These are phyloP conservation scores for Branchinecta sandiegonensis DNA, from an alignment of 2,888 invertebrate species.

Conservation along the genomic window DNA sequence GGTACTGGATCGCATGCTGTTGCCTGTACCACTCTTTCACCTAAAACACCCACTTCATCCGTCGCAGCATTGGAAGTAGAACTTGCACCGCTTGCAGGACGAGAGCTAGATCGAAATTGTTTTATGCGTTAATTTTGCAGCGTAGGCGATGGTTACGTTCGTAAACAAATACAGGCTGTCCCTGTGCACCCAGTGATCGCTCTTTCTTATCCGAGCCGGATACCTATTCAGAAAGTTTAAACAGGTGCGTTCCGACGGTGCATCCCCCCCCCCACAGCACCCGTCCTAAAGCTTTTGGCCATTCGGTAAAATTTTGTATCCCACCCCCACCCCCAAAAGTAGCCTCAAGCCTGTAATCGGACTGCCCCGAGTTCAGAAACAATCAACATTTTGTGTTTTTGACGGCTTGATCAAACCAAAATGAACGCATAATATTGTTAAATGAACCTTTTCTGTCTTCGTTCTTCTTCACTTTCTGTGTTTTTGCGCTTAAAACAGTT, in stretches of 20 bases:
- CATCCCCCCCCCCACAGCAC: background rate
- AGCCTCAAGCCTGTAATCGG: background rate
- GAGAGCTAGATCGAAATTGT: background rate
- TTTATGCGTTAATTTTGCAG: background rate
- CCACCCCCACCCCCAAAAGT: background rate
- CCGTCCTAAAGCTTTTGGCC: slow-evolving; percentile 1
- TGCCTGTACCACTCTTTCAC: no score
- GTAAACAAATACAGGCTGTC: background rate
- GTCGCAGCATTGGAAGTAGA: background rate
- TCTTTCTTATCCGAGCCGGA: background rate
- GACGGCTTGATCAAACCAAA: background rate
- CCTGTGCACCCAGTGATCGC: background rate
- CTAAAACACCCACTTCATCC: background rate
- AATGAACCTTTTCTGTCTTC: background rate
- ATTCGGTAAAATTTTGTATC: background rate
- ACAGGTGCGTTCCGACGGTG: background rate
- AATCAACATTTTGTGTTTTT: background rate
- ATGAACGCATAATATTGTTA: background rate
- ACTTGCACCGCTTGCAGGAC: background rate
- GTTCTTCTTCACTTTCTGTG: background rate
- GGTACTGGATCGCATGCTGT: background rate
- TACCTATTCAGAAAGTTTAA: background rate
- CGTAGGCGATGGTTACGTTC: background rate
- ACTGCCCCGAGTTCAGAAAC: background rate
- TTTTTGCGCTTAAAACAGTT: background rate